Percentiles rank a stretch among this genome's conserved stretches.
Conservation (phyloP, 2,797 vertebrate genomes). For the Spea hammondii region DNA sequence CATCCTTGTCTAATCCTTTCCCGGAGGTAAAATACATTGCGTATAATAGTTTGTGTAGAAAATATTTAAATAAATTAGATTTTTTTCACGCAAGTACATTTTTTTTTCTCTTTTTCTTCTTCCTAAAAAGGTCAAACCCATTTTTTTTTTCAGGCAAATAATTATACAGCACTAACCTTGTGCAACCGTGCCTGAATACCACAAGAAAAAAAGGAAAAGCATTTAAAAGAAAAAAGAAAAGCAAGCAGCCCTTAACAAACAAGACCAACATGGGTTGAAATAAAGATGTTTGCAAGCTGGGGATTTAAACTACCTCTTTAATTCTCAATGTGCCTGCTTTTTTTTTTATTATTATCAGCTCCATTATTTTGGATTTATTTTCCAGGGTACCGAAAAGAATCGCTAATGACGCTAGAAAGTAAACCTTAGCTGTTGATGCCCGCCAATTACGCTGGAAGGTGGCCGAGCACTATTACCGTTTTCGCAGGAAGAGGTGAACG, state of each 20-base stretch:
- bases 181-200: constrained; percentile 39
- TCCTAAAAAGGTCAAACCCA: constrained; percentile 55
- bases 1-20: constrained; percentile 48
- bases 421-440: constrained; percentile 17
- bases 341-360: background rate
- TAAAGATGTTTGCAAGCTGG: constrained; percentile 41
- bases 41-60: constrained; percentile 51
- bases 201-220: constrained; percentile 47
- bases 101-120: constrained; percentile 37
- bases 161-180: constrained; percentile 51
- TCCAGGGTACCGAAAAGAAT: constrained; percentile 15
- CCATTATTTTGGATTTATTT: constrained; percentile 37
- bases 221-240: constrained; percentile 15
- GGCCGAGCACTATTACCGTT: constrained; percentile 21
- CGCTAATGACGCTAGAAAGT: constrained; percentile 15
- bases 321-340: constrained; percentile 27
- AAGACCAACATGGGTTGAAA: constrained; percentile 36
- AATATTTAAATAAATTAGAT: constrained; percentile 58
- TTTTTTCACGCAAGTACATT: constrained; percentile 47
- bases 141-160: constrained; percentile 56
- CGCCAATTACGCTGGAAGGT: constrained; percentile 16
- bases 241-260: constrained; percentile 26
- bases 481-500: background rate
- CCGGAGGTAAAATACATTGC: constrained; percentile 47
- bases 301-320: constrained; percentile 35